A percentile compares a stretch with the other conserved stretches of the same genome.
phyloP scores from a whole-genome alignment of 2,888 invertebrate species.

The Lasioglossum figueresi region DNA sequence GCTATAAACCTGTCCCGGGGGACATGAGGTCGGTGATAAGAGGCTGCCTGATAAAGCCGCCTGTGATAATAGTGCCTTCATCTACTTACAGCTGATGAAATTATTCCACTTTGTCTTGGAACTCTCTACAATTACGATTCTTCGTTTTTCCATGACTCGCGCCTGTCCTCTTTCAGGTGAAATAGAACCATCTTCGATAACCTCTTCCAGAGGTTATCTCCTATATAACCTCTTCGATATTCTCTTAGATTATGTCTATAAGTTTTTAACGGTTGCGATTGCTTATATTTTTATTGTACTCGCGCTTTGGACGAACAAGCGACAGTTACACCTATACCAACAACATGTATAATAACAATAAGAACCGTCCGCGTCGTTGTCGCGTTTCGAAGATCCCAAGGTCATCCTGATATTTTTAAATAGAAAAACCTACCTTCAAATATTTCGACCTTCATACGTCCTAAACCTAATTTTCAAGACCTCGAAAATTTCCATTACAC shows the following conservation, averaged over 20 bases:
- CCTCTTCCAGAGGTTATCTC: too few relatives aligned
- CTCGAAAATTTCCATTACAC: too few relatives aligned
- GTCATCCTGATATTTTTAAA: too few relatives aligned
- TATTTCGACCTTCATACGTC: too few relatives aligned
- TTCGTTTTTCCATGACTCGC: not conserved
- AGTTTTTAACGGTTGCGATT: not conserved
- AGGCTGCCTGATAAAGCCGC: conserved; percentile 54
- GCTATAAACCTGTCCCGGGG: conserved; percentile 61
- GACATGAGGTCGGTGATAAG: conserved; percentile 58
- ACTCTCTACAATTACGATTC: not conserved
- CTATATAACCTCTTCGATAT: too few relatives aligned
- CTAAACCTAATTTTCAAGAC: too few relatives aligned
- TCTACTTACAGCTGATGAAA: conserved; percentile 36
- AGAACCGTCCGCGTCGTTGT: too few relatives aligned
- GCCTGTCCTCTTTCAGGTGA: not conserved
- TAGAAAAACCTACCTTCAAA: too few relatives aligned
- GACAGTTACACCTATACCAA: too few relatives aligned
- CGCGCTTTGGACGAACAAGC: not conserved
- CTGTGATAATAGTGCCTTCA: conserved; percentile 30
- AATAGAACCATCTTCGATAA: too few relatives aligned
- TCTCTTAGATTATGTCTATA: too few relatives aligned
- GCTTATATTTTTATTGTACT: not conserved
- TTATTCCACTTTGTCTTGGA: conserved; percentile 40
- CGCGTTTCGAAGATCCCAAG: not conserved
- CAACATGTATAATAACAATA: too few relatives aligned